Conservation (phyloP, 23 tunicate species). For the Halocynthia roretzi region DNA sequence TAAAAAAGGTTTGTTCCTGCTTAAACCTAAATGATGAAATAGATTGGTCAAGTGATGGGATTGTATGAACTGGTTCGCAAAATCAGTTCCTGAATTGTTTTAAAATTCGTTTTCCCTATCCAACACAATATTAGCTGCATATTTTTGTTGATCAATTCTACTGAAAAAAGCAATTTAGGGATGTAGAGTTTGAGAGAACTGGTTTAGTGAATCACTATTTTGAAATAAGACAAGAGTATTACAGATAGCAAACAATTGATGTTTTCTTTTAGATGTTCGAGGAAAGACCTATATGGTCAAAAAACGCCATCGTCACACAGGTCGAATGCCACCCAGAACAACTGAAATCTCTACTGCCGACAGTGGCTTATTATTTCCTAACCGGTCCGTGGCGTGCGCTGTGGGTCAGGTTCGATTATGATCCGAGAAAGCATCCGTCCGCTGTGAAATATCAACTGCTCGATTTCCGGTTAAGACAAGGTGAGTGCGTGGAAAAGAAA, state of each 20-base stretch:
- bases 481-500: slow-evolving; percentile 1
- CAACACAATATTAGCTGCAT: too few species aligned
- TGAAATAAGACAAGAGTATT: too few species aligned
- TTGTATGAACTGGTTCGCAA: too few species aligned
- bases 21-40: too few species aligned
- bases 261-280: slow-evolving; percentile 32
- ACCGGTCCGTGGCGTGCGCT: slow-evolving; percentile 82
- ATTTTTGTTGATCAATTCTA: too few species aligned
- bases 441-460: slow-evolving; percentile 54
- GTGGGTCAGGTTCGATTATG: slow-evolving; percentile 76
- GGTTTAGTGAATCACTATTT: too few species aligned
- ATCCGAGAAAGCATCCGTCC: slow-evolving; percentile 41
- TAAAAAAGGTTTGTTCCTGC: background rate
- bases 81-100: too few species aligned
- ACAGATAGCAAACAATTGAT: too few species aligned
- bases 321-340: background rate
- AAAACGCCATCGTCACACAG: slow-evolving; percentile 39
- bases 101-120: too few species aligned
- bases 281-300: slow-evolving; percentile 75
- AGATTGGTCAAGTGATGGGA: too few species aligned
- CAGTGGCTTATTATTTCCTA: slow-evolving; percentile 49
- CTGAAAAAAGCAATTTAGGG: too few species aligned
- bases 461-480: slow-evolving; percentile 68
- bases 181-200: too few species aligned
- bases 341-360: slow-evolving; percentile 53